Percentiles rank a stretch among this genome's conserved stretches.
phyloP scores from a whole-genome alignment of 1,140 invertebrate genomes.

The Cotesia vestalis region DNA sequence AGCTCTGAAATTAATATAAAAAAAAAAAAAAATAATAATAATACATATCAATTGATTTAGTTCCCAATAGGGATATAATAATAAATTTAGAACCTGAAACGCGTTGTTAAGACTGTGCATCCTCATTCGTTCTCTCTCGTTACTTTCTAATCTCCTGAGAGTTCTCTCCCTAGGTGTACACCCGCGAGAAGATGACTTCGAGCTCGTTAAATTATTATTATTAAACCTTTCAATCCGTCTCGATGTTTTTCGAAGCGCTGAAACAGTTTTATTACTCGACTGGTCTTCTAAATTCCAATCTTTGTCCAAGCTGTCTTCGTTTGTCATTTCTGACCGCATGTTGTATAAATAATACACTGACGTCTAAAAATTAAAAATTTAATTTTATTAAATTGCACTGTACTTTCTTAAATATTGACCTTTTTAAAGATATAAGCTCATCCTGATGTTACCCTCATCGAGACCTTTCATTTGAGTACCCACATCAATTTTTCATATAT shows the following conservation, averaged over 20 bases:
- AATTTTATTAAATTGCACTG: neutral
- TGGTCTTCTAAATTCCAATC: slow-evolving; percentile 47
- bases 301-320: slow-evolving; percentile 44
- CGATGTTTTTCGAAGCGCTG: slow-evolving; percentile 28
- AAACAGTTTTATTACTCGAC: slow-evolving; percentile 26
- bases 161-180: slow-evolving; percentile 75
- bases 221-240: slow-evolving; percentile 40
- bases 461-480: too few species aligned
- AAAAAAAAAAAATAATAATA: slow-evolving; percentile 17
- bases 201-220: slow-evolving; percentile 42
- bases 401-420: too few species aligned
- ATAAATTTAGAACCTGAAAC: slow-evolving; percentile 74
- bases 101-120: slow-evolving; percentile 94
- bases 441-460: too few species aligned
- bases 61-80: slow-evolving; percentile 28
- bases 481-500: too few species aligned
- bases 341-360: neutral
- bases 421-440: too few species aligned
- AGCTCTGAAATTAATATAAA: slow-evolving; percentile 70
- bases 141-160: slow-evolving; percentile 86
- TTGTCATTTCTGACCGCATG: slow-evolving; percentile 52
- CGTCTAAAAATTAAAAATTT: slow-evolving; percentile 3
- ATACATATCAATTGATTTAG: neutral
- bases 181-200: slow-evolving; percentile 42
- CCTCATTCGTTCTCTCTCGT: slow-evolving; percentile 89